Conservation (phyloP, 2,113 vertebrate species). For the Oceanites oceanicus region DNA sequence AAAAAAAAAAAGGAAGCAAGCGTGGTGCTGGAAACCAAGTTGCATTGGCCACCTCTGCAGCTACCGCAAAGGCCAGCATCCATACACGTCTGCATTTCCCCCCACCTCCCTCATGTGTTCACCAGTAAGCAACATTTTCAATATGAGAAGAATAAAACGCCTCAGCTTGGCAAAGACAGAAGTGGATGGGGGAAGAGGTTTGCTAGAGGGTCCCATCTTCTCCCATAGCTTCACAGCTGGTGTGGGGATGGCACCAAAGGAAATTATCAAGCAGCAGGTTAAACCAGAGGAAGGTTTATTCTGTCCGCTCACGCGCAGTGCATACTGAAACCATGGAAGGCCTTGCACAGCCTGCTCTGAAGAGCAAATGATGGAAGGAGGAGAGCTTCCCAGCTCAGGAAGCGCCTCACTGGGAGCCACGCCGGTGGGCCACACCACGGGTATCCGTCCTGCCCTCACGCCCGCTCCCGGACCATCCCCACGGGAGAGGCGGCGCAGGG, state of each 20-base stretch:
- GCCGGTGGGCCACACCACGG: not conserved
- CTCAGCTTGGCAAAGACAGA: not conserved
- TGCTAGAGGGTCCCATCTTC: not conserved
- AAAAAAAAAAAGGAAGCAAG: not conserved
- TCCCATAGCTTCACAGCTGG: not conserved
- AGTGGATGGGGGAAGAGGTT: not conserved
- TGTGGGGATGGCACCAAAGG: not conserved
- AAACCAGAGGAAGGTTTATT: not conserved
- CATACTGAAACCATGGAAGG: not conserved
- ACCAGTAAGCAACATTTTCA: rapidly evolving
- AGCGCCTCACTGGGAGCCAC: rapidly evolving
- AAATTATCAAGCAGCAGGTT: not conserved
- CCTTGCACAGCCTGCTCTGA: not conserved
- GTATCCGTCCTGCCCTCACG: not conserved
- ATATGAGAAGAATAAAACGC: not conserved
- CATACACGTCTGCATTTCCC: rapidly evolving
- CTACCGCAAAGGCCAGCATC: not conserved
- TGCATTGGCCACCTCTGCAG: not conserved
- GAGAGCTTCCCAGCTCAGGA: no score
- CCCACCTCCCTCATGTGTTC: not conserved
- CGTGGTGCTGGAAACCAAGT: not conserved
- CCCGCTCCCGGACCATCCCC: rapidly evolving
- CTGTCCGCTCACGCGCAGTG: not conserved
- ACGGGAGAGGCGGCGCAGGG: rapidly evolving
- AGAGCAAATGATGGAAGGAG: not conserved